Base-by-base conservation (phyloP, 1,140 invertebrate genomes). In the Euwallacea similis region DNA sequence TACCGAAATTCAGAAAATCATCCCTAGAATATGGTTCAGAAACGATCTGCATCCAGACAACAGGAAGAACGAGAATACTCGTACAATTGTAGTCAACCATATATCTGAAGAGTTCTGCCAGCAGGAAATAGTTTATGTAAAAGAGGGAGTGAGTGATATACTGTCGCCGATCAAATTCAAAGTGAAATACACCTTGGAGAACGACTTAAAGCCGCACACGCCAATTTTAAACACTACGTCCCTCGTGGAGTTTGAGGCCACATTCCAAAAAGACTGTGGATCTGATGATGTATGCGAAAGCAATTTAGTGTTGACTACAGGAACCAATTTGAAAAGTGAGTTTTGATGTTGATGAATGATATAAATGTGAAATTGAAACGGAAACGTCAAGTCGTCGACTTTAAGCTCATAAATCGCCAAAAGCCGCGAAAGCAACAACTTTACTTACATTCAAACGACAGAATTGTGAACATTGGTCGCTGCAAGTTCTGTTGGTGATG, bases 251-350 rank as follows among this genome's bases (percentile, higher is more conserved):
- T 96, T 97, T 76, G 86, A 91, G 77, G 94, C 92, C 2, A 91
- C 89, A 21, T 97, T 98, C 84, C 88, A 95, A 63, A 97, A 97
- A 82, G 94, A 98, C 78, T 98, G 96, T 80, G 96, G 95, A 7
- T 83, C 87, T 0, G 94, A 98, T 79, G 93, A 96, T 76, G 85
- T 93, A 21, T 98, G 96, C 80, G 88, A 94, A 76, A 97, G 94
- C 80, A 87, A 96, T 78, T 81, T 98, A n/a, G 82, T 86, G 66
- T 81, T 96, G 0, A 80, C 85, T n/a, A 88, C 90, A 8, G 82
- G 84, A 41, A 75, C 69, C 8, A 73, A 75, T 65, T 54, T 73
- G 15, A 16, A 65, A 42, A 66, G 73, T 74, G 58, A 74, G 73
- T 74, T 61, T 64, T 10, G 16, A 0, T 6, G 9, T 2, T 15